Conservation (phyloP, 1,140 invertebrate species). For the Carposina sasakii region DNA sequence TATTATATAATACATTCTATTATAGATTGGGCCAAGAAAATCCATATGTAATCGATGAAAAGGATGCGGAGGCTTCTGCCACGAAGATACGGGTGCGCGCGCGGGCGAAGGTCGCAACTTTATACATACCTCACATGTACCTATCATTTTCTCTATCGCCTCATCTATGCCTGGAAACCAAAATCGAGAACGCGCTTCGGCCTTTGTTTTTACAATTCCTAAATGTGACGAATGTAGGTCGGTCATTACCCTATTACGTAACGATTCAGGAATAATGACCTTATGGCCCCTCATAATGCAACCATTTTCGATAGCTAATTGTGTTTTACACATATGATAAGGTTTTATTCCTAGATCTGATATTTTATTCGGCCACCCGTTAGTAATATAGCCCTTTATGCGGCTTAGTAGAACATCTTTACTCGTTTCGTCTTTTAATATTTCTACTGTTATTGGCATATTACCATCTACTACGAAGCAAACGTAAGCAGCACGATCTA, state of each 20-base stretch:
- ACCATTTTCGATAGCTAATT: slow-evolving; percentile 5
- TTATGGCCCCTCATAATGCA: slow-evolving; percentile 6
- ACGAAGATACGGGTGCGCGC: not conserved
- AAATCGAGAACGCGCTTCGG: slow-evolving; percentile 38
- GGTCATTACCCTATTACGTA: slow-evolving; percentile 32
- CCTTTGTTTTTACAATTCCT: slow-evolving; percentile 60
- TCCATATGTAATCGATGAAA: not conserved
- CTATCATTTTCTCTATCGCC: slow-evolving; percentile 41
- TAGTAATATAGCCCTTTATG: not conserved
- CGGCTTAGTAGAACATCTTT: too few species aligned
- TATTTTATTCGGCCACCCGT: not conserved
- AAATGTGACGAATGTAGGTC: slow-evolving; percentile 51
- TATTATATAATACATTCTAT: not conserved
- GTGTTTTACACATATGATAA: not conserved
- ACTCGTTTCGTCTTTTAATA: too few species aligned
- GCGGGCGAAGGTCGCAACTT: not conserved
- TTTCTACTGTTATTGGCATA: too few species aligned
- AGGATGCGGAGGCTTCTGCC: not conserved
- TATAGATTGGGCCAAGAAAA: not conserved
- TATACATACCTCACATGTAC: not conserved
- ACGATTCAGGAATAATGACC: slow-evolving; percentile 16
- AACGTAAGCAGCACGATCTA: too few species aligned
- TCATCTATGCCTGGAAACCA: slow-evolving; percentile 63
- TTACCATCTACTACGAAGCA: too few species aligned
- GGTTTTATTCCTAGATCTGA: not conserved